phyloP scores from a whole-genome alignment of 2,888 invertebrate species.

The Euplexia lucipara region DNA sequence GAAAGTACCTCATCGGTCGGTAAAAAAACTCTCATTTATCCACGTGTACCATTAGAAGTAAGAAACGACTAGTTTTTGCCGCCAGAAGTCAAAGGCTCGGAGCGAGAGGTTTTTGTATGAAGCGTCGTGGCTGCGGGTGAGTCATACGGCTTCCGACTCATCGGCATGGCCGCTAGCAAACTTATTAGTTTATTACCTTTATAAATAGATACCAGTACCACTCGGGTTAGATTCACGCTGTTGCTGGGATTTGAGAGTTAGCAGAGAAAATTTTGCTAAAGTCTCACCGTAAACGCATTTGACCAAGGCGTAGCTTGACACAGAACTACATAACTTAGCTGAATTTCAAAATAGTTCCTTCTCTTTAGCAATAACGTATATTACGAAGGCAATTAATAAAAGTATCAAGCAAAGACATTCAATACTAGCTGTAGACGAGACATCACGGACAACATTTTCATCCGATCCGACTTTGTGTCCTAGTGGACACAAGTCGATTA shows the following conservation, averaged over 20 bases:
- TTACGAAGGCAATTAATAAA: slow-evolving; percentile 23
- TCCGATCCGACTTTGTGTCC: no score
- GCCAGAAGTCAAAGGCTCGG: slow-evolving; percentile 20
- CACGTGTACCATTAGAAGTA: slow-evolving; percentile 32
- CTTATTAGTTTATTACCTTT: slow-evolving; percentile 55
- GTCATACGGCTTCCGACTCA: slow-evolving; percentile 54
- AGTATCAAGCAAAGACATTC: no score
- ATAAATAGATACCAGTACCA: slow-evolving; percentile 44
- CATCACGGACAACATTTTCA: no score
- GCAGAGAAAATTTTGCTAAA: no score
- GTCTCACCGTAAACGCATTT: no score
- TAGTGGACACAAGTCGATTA: no score
- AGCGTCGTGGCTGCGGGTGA: slow-evolving; percentile 20
- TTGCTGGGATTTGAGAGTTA: not conserved
- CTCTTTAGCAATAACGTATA: slow-evolving; percentile 4
- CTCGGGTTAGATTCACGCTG: slow-evolving; percentile 25
- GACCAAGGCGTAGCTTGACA: no score
- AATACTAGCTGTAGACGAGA: no score
- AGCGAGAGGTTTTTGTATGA: slow-evolving; percentile 44
- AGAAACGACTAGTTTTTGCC: slow-evolving; percentile 50
- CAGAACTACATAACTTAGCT: no score
- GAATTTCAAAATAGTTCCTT: not conserved
- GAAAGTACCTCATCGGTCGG: slow-evolving; percentile 16
- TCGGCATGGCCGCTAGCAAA: slow-evolving; percentile 45
- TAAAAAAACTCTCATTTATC: slow-evolving; percentile 41